Evolutionary conservation across 2,888 invertebrate species (phyloP).

Genomic region (Lithophane semibrunnea): DNA sequence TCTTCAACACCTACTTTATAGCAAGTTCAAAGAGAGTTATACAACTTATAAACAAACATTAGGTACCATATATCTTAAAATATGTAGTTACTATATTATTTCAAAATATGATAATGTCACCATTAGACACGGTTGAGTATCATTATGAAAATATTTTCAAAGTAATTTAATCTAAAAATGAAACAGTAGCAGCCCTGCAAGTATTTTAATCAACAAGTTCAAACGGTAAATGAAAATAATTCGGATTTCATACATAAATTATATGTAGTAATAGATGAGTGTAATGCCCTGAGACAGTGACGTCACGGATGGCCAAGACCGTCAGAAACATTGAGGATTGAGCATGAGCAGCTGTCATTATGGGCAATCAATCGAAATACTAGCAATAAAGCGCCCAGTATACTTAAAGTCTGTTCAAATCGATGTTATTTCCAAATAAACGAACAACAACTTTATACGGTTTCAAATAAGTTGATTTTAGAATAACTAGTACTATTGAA

Average conservation of each 20-base stretch:
- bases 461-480: not conserved
- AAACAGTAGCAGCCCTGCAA: not conserved
- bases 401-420: not conserved
- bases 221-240: slow-evolving; percentile 27
- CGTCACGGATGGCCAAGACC: slow-evolving; percentile 10
- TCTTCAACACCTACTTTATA: slow-evolving; percentile 1
- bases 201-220: slow-evolving; percentile 25
- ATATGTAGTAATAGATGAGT: slow-evolving; percentile 28
- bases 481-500: not conserved
- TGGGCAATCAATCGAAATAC: not conserved
- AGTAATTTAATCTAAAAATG: slow-evolving; percentile 13
- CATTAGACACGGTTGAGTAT: slow-evolving; percentile 8
- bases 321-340: not conserved
- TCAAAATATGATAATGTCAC: slow-evolving; percentile 11
- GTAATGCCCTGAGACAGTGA: slow-evolving; percentile 14
- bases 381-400: not conserved
- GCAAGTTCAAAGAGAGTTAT: slow-evolving; percentile 25
- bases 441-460: not conserved
- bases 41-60: slow-evolving; percentile 6
- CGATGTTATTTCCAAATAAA: not conserved
- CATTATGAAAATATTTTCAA: slow-evolving; percentile 7
- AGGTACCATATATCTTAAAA: not conserved
- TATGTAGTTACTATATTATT: not conserved
- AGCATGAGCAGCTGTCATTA: not conserved
- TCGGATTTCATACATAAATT: slow-evolving; percentile 18